phyloP scores from a whole-genome alignment of 2,113 vertebrate species.

The Tiliqua scincoides region DNA sequence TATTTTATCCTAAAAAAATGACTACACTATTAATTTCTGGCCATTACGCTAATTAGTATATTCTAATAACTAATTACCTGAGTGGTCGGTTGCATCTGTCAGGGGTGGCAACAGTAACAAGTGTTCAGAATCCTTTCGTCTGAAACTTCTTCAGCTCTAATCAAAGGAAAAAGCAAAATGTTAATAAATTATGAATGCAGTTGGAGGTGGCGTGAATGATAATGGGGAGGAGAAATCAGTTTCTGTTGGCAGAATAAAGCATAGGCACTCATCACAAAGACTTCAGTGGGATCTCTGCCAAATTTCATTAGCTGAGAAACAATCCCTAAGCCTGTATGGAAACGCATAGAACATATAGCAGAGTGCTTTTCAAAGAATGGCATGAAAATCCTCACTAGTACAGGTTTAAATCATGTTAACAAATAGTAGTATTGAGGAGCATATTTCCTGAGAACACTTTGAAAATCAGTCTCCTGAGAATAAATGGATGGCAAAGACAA shows the following conservation, averaged over 20 bases:
- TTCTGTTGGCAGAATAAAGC: not conserved
- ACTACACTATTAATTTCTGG: not conserved
- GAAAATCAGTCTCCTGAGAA: not conserved
- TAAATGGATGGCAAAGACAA: not conserved
- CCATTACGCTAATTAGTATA: not conserved
- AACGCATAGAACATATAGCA: rapidly evolving
- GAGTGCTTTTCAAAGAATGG: not conserved
- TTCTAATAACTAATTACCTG: conserved; percentile 21
- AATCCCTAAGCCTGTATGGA: not conserved
- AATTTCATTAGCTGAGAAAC: not conserved
- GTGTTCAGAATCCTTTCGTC: not conserved
- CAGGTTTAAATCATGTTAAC: not conserved
- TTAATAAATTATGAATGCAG: conserved; percentile 6
- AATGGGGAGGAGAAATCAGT: not conserved
- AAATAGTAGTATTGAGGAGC: not conserved
- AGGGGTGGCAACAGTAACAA: not conserved
- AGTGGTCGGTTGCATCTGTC: not conserved
- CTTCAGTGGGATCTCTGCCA: not conserved
- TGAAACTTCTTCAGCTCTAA: not conserved
- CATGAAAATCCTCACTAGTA: not conserved
- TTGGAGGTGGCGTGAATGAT: not conserved
- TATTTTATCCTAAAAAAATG: not conserved
- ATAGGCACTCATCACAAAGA: not conserved
- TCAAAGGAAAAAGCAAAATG: not conserved
- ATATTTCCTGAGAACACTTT: conserved; percentile 9